These are phyloP conservation scores for Hassar affinis DNA, from an alignment of 2,113 vertebrate species.

Conservation along the genomic window DNA sequence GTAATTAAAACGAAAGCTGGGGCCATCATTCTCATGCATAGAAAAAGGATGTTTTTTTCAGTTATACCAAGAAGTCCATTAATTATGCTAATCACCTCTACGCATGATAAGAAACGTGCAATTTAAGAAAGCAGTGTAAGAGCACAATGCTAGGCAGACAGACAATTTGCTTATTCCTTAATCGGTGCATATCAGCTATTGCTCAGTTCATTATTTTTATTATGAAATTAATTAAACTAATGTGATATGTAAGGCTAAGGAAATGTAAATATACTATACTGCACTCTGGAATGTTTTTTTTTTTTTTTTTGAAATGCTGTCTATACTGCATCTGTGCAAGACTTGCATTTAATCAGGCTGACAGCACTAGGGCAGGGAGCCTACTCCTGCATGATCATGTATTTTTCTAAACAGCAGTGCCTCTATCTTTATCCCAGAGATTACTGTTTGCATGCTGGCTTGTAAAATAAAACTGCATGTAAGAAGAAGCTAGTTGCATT, in stretches of 20 bases:
- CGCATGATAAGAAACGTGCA: slow-evolving; percentile 50
- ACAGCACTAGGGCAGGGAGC: neutral
- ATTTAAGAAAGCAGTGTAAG: slow-evolving; percentile 46
- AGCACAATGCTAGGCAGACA: slow-evolving; percentile 11
- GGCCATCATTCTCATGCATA: slow-evolving; percentile 54
- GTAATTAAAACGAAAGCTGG: slow-evolving; percentile 58
- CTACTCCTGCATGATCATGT: neutral
- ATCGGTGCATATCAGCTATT: slow-evolving; percentile 28
- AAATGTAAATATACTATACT: neutral
- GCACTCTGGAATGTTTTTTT: neutral
- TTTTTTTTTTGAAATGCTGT: neutral
- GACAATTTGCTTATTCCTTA: slow-evolving; percentile 41
- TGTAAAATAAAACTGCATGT: slow-evolving; percentile 12
- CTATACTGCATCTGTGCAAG: slow-evolving; percentile 26
- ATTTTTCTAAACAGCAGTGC: slow-evolving; percentile 2
- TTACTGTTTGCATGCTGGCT: neutral
- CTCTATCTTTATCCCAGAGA: neutral
- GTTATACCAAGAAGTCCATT: slow-evolving; percentile 48
- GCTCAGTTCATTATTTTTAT: slow-evolving; percentile 1
- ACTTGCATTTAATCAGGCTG: slow-evolving; percentile 27
- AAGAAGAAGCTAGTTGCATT: neutral
- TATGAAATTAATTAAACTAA: slow-evolving; percentile 11
- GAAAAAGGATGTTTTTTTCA: slow-evolving; percentile 39
- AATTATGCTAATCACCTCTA: slow-evolving; percentile 58
- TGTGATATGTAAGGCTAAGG: neutral